Conservation (phyloP, 2,113 vertebrate species). For the Narcine bancroftii region DNA sequence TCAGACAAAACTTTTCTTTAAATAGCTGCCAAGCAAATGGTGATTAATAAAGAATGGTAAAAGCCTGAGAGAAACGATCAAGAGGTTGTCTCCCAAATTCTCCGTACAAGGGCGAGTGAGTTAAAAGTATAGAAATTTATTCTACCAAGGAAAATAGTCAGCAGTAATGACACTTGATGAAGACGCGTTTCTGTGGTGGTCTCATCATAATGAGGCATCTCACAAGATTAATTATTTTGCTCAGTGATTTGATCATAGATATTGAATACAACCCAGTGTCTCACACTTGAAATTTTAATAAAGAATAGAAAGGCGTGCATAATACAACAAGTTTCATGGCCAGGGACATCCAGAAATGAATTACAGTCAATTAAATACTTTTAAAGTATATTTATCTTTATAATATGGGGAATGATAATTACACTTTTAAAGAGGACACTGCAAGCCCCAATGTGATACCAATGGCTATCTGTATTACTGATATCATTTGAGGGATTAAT, state of each 20-base stretch:
- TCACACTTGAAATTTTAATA: background rate
- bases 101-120: background rate
- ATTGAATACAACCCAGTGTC: background rate
- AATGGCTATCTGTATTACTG: background rate
- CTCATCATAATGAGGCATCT: background rate
- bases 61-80: background rate
- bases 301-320: background rate
- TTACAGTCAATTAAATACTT: background rate
- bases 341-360: background rate
- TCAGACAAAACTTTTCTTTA: background rate
- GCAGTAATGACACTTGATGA: background rate
- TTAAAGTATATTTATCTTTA: background rate
- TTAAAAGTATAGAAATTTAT: slow-evolving; percentile 17
- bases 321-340: background rate
- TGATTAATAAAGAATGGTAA: background rate
- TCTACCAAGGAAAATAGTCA: slow-evolving; percentile 3
- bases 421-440: too few species aligned
- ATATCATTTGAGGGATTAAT: background rate
- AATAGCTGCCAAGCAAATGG: background rate
- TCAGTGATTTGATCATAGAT: background rate
- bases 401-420: background rate
- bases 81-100: background rate
- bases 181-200: background rate
- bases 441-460: background rate
- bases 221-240: background rate